These are phyloP conservation scores for Psix sp. DNA, from an alignment of 1,140 invertebrate genomes.

Conservation along the genomic window DNA sequence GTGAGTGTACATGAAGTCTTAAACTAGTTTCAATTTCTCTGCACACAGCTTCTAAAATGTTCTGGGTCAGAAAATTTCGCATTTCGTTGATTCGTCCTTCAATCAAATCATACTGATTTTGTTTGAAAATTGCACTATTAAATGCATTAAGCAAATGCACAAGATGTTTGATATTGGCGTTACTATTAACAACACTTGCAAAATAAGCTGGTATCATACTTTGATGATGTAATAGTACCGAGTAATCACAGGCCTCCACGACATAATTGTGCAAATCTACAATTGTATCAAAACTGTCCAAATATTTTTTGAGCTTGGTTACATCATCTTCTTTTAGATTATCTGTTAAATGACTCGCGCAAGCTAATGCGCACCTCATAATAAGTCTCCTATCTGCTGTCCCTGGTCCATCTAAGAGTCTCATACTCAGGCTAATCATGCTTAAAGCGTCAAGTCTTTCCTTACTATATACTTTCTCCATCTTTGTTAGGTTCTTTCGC, in stretches of 20 bases:
- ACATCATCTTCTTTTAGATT: slow-evolving; percentile 71
- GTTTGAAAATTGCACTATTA: slow-evolving; percentile 64
- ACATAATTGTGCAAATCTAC: slow-evolving; percentile 67
- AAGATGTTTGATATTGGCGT: slow-evolving; percentile 66
- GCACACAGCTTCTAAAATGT: slow-evolving; percentile 86
- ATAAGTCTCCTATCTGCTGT: slow-evolving; percentile 80
- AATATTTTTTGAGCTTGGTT: slow-evolving; percentile 64
- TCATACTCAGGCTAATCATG: slow-evolving; percentile 80
- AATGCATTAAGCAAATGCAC: slow-evolving; percentile 70
- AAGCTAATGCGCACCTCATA: slow-evolving; percentile 78
- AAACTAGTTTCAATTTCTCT: slow-evolving; percentile 93
- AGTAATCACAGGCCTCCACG: slow-evolving; percentile 68
- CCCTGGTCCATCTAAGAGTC: slow-evolving; percentile 80
- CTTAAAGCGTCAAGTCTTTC: slow-evolving; percentile 82
- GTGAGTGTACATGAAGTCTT: slow-evolving; percentile 91
- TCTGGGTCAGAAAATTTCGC: slow-evolving; percentile 71
- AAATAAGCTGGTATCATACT: slow-evolving; percentile 73
- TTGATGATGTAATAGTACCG: slow-evolving; percentile 71
- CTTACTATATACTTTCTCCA: slow-evolving; percentile 81
- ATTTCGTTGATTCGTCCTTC: slow-evolving; percentile 60
- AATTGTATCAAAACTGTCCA: slow-evolving; percentile 71
- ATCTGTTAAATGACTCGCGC: slow-evolving; percentile 74
- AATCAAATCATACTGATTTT: slow-evolving; percentile 58
- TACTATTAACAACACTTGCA: slow-evolving; percentile 63
- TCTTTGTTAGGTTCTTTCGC: slow-evolving; percentile 76